These are phyloP conservation scores for Tipula helvola DNA, from an alignment of 2,888 invertebrate genomes.

Conservation along the genomic window DNA sequence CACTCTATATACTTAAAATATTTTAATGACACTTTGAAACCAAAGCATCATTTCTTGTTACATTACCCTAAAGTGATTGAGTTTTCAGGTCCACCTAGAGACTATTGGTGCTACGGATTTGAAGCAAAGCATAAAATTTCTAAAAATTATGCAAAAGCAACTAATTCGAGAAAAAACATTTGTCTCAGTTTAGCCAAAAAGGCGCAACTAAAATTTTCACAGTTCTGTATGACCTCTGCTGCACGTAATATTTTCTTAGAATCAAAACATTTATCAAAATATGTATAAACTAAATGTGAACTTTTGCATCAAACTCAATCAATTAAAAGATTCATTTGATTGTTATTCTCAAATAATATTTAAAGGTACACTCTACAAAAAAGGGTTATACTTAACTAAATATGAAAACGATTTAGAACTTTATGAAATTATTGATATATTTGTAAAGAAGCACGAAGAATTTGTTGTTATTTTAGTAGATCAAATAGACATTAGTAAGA, in stretches of 20 bases:
- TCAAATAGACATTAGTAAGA: neutral
- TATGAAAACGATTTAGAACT: too few relatives aligned
- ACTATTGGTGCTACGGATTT: neutral
- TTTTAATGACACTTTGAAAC: neutral
- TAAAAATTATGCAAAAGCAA: neutral
- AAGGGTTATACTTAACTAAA: neutral
- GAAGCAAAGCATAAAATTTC: neutral
- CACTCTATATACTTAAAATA: neutral
- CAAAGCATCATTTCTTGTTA: neutral
- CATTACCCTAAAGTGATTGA: neutral
- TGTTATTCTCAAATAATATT: neutral
- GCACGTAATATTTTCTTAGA: neutral
- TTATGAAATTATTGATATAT: too few relatives aligned
- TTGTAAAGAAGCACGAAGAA: too few relatives aligned
- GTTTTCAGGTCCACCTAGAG: neutral
- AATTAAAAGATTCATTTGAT: neutral
- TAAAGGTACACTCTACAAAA: neutral
- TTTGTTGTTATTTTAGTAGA: neutral
- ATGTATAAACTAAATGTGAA: neutral
- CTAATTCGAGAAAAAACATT: neutral
- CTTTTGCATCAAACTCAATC: neutral
- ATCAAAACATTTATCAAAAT: neutral
- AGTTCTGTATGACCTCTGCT: neutral
- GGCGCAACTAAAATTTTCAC: neutral
- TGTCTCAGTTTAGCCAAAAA: neutral